Evolutionary conservation across 1,140 invertebrate species (phyloP).

Genomic region (Goniozus legneri): DNA sequence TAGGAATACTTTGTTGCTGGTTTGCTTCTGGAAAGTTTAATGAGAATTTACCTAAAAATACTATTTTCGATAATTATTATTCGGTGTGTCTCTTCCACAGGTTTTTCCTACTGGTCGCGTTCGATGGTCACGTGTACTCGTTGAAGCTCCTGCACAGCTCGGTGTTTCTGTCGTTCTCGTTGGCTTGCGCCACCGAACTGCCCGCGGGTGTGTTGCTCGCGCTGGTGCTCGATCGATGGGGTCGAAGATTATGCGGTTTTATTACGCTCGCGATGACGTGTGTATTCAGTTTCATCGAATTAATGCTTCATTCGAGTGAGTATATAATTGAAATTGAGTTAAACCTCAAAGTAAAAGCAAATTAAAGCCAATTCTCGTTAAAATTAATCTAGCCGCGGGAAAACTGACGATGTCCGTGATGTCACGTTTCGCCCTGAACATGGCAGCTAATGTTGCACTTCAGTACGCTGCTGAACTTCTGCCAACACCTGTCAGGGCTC

Average conservation of each 20-base stretch:
- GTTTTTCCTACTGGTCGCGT: constrained; percentile 61
- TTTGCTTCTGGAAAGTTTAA: constrained; percentile 51
- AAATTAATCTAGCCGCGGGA: constrained; percentile 26
- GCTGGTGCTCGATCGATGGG: constrained; percentile 64
- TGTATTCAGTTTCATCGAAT: constrained; percentile 53
- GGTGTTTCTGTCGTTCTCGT: constrained; percentile 67
- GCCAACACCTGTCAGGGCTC: constrained; percentile 62
- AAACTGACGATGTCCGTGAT: constrained; percentile 51
- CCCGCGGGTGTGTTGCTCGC: constrained; percentile 67
- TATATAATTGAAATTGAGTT: neutral
- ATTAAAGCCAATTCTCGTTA: too few species aligned
- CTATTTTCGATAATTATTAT: too few species aligned
- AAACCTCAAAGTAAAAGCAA: neutral
- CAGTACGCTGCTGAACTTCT: constrained; percentile 64
- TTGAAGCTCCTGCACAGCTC: constrained; percentile 63
- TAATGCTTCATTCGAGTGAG: constrained; percentile 39
- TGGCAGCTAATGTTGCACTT: constrained; percentile 63
- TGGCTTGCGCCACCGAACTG: constrained; percentile 67
- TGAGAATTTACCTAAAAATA: too few species aligned
- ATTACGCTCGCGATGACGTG: constrained; percentile 55
- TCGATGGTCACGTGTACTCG: constrained; percentile 67
- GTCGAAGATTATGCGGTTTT: constrained; percentile 60
- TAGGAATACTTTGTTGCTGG: constrained; percentile 57
- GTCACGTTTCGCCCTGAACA: constrained; percentile 58
- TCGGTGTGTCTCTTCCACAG: constrained; percentile 47